Conservation (phyloP, 2,113 vertebrate genomes). For the Bubalus kerabau region DNA sequence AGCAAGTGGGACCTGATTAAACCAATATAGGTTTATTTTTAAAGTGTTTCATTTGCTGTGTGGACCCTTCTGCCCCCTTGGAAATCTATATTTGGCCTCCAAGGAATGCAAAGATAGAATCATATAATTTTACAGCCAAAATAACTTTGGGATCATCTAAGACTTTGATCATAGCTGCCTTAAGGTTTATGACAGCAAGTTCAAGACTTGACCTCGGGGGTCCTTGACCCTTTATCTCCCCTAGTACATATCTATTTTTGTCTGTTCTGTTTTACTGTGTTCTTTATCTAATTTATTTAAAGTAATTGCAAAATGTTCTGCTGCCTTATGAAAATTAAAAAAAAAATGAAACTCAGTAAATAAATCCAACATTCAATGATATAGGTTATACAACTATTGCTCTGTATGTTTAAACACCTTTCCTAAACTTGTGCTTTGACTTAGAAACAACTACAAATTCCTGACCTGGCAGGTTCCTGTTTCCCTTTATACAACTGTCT, state of each 20-base stretch:
- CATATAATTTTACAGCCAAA: not conserved
- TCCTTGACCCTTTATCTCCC: not conserved
- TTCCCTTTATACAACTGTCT: not conserved
- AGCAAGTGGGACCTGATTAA: not conserved
- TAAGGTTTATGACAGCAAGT: not conserved
- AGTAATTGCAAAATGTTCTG: not conserved
- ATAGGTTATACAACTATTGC: not conserved
- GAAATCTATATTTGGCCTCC: not conserved
- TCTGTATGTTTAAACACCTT: not conserved
- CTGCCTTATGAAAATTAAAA: not conserved
- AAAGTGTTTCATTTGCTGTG: not conserved
- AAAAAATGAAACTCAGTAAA: not conserved
- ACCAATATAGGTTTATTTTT: not conserved
- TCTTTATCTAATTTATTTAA: not conserved
- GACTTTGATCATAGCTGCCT: not conserved
- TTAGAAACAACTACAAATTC: not conserved
- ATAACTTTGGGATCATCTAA: not conserved
- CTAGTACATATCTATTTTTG: not conserved
- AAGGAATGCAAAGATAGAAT: not conserved
- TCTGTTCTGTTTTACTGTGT: not conserved
- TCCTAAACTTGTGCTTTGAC: not conserved
- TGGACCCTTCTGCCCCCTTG: not conserved
- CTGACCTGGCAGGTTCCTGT: not conserved
- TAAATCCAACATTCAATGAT: not conserved
- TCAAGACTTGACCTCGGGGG: accelerated